phyloP scores from a whole-genome alignment of 2,888 invertebrate genomes.

The Ophion ellenae region DNA sequence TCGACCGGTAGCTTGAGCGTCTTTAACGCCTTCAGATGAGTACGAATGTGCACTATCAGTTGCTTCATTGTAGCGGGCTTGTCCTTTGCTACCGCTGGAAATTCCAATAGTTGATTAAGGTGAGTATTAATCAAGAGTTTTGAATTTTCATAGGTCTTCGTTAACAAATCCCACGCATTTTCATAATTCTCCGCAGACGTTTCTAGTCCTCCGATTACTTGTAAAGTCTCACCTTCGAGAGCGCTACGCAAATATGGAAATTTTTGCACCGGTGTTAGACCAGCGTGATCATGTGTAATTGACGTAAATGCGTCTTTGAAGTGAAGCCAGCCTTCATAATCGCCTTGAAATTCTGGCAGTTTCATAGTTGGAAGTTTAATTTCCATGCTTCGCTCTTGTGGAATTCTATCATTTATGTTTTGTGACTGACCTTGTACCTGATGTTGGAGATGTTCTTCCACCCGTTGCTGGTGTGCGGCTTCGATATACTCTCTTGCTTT shows the following conservation, averaged over 20 bases:
- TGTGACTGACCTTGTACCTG: slow-evolving; percentile 25
- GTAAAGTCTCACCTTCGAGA: slow-evolving; percentile 25
- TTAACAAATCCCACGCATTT: slow-evolving; percentile 49
- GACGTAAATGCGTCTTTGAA: slow-evolving; percentile 49
- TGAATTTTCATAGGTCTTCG: slow-evolving; percentile 36
- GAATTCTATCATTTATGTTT: neutral
- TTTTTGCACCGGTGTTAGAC: slow-evolving; percentile 36
- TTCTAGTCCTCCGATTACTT: slow-evolving; percentile 40
- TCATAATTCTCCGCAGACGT: slow-evolving; percentile 43
- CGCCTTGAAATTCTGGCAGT: slow-evolving; percentile 49
- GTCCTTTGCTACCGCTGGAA: slow-evolving; percentile 50
- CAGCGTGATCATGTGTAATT: slow-evolving; percentile 33
- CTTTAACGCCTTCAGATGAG: slow-evolving; percentile 67
- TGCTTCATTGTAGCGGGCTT: slow-evolving; percentile 54
- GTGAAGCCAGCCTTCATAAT: slow-evolving; percentile 39
- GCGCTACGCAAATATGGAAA: slow-evolving; percentile 49
- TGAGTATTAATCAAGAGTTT: slow-evolving; percentile 53
- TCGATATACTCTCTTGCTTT: slow-evolving; percentile 28
- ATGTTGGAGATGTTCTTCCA: neutral
- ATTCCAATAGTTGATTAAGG: slow-evolving; percentile 48
- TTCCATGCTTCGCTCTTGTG: slow-evolving; percentile 1
- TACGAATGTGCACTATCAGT: slow-evolving; percentile 63
- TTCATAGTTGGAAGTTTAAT: slow-evolving; percentile 45
- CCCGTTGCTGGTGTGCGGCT: neutral
- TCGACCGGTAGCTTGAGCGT: slow-evolving; percentile 68